Evolutionary conservation across 1,140 invertebrate species (phyloP).

Genomic region (Pogonus chalceus): DNA sequence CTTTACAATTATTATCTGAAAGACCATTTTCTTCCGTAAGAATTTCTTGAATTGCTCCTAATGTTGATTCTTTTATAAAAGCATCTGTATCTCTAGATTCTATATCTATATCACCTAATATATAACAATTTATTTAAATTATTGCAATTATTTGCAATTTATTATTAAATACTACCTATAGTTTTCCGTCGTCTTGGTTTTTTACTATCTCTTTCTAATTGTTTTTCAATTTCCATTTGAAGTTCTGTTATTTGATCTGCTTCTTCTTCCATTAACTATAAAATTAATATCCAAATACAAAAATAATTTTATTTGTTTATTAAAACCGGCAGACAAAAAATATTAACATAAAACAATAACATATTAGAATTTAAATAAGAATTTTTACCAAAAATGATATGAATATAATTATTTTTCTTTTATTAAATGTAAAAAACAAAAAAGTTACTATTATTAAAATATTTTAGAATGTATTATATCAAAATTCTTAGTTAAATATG

Average conservation of each 20-base stretch:
- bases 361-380: no score
- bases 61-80: constrained; percentile 48
- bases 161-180: neutral
- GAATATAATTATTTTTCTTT: no score
- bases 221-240: constrained; percentile 63
- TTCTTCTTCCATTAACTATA: constrained; percentile 51
- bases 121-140: neutral
- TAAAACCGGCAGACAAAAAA: no score
- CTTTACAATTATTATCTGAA: constrained; percentile 21
- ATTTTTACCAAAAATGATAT: no score
- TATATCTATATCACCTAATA: constrained; percentile 2
- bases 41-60: constrained; percentile 36
- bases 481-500: no score
- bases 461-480: no score
- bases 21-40: constrained; percentile 13
- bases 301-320: no score
- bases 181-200: constrained; percentile 26
- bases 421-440: no score
- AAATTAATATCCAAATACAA: constrained; percentile 14
- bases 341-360: no score
- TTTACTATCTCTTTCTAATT: constrained; percentile 54
- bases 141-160: neutral
- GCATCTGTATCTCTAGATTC: constrained; percentile 40
- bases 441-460: no score
- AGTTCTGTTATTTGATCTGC: constrained; percentile 55